Evolutionary conservation across 1,140 invertebrate genomes (phyloP), one percentile per base, ranked within the genome.

Genomic region (Heliconius congener): DNA sequence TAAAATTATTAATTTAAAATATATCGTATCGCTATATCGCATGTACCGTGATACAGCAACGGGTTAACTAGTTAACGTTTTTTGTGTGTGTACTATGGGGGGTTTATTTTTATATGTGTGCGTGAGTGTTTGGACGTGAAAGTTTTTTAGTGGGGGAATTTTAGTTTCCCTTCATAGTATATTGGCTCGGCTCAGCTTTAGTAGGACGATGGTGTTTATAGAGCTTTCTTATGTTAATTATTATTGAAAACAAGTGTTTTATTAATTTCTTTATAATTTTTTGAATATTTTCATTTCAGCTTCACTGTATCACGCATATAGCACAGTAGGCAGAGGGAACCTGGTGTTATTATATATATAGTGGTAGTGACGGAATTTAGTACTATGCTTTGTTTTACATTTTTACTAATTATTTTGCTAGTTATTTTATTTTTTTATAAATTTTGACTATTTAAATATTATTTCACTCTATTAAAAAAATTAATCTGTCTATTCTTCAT

Each of bases 1-100:
- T 18, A 57, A 66, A 30, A 11, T 16, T 27, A 66, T 16, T 16
- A 3, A 27, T 13, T 13, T 8, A 30, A 66, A 66, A 66, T 16
- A 60, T 60, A 57, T 57, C 55, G 23, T 66, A 66, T 27, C 60
- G 27, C 60, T 27, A 76, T 60, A 73, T 73, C 39, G 50, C 71
- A 19, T 23, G 50, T 39, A 18, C 16, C 79, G 30, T 46, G 18
- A 11, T 37, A 74, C 72, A 60, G 76, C 79, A 77, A 81, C 77
- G 75, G 79, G 71, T 77, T 81, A 84, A 88, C 85, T 92, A 92
- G 91, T 91, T 93, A 93, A 89, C 81, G 89, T 93, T 93, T 93
- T 93, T 93, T 93, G 90, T 87, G 82, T 90, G 88, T 90, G 88
- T 90, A 81, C 79, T 83, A 84, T 52, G 50, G 55, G 73, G 74